phyloP scores from a whole-genome alignment of 1,140 invertebrate genomes.

The Phenacoccus solenopsis region DNA sequence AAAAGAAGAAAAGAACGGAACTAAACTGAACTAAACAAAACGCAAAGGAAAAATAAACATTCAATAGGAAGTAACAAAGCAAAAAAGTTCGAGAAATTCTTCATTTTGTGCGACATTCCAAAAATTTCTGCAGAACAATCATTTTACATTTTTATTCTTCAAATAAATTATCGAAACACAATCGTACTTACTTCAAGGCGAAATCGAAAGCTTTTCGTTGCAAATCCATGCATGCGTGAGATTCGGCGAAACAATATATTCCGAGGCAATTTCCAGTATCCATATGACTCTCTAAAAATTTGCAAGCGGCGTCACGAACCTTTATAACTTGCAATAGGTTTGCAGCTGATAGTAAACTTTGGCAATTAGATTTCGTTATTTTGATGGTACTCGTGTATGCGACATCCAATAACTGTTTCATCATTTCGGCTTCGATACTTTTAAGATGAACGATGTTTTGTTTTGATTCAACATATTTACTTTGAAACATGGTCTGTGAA shows the following conservation, averaged over 20 bases:
- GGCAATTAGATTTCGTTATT: constrained; percentile 39
- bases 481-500: constrained; percentile 51
- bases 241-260: constrained; percentile 45
- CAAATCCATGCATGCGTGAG: constrained; percentile 39
- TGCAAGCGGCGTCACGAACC: constrained; percentile 40
- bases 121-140: constrained; percentile 32
- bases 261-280: constrained; percentile 42
- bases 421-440: constrained; percentile 39
- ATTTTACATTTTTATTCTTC: neutral
- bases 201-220: constrained; percentile 34
- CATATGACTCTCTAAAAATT: constrained; percentile 41
- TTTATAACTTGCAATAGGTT: constrained; percentile 43
- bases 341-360: constrained; percentile 41
- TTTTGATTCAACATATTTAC: constrained; percentile 30
- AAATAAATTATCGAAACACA: neutral
- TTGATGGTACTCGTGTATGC: constrained; percentile 41
- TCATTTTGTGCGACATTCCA: constrained; percentile 35
- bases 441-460: constrained; percentile 36
- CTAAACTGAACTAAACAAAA: too few relatives aligned
- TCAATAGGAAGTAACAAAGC: too few relatives aligned
- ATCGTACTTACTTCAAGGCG: constrained; percentile 25
- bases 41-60: too few relatives aligned
- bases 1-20: too few relatives aligned
- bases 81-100: constrained; percentile 39
- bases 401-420: constrained; percentile 40